Base-by-base conservation (phyloP, 2,888 invertebrate genomes). In the Phyllotreta cruciferae region DNA sequence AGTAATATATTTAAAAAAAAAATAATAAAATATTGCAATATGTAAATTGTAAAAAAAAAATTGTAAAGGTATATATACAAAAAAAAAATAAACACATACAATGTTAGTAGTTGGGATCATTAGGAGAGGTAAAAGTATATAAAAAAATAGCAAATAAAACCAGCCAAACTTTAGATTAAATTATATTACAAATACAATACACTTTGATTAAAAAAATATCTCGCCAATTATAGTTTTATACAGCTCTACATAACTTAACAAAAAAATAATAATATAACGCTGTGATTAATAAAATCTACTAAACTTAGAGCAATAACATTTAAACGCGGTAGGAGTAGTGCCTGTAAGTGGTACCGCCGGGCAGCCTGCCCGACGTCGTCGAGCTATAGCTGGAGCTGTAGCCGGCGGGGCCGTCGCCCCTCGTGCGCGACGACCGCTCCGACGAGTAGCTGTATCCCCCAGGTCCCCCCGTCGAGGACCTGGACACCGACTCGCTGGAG, bases 301-400 rank as follows among this genome's bases (percentile, higher is more conserved):
- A 24, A 44, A 36, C n/a, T 41, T 24, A 62, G 35, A 54, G 52
- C 54, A 8, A 58, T 41, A 42, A 38, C 70, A 68, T 79, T 86
- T 90, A 94, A 80, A 93, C 92, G 83, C 92, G 90, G 85, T 93
- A 93, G 75, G 92, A 92, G 85, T 88, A 93, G 82, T 93, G 92
- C 77, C 93, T 91, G 83, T 93, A 93, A 77, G 82, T 83, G 78
- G 90, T 91, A 81, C 93, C 93, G 78, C 90, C 88, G 71, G 93
- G 94, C 80, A 93, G 86, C 80, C 90, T 88, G 80, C 93, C 93
- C 81, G 90, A 88, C 72, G 88, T 82, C 75, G 88, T 86, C 68
- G 92, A 90, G 73, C 90, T 90, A 85, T 93, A 93, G 79, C 91
- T 91, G 66, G 86, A 85, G 74, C 80, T 83, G 83, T 93, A 93